phyloP scores from a whole-genome alignment of 2,888 invertebrate species.

The Archaeoteleia sp. region DNA sequence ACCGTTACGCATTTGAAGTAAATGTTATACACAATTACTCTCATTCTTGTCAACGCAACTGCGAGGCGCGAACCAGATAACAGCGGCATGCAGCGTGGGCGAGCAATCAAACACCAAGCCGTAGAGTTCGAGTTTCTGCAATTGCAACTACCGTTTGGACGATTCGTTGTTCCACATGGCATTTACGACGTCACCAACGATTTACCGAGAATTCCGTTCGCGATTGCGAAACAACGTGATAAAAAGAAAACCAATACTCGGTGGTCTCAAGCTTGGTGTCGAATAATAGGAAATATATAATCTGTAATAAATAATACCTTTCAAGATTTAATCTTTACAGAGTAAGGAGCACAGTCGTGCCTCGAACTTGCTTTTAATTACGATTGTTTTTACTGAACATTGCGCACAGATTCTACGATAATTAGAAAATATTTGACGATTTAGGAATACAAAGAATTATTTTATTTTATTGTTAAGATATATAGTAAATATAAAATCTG shows the following conservation, averaged over 20 bases:
- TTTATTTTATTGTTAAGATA: no score
- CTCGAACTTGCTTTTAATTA: no score
- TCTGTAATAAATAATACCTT: slow-evolving; percentile 11
- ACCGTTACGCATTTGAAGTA: no score
- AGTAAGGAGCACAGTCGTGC: neutral
- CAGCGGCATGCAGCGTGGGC: slow-evolving; percentile 65
- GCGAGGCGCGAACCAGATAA: slow-evolving; percentile 58
- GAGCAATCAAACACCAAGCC: slow-evolving; percentile 61
- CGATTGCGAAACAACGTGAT: slow-evolving; percentile 33
- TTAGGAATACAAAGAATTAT: no score
- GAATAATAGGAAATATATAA: slow-evolving; percentile 32
- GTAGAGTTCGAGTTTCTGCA: slow-evolving; percentile 64
- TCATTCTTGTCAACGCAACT: slow-evolving; percentile 45
- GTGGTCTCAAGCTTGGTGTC: slow-evolving; percentile 15
- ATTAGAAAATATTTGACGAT: no score
- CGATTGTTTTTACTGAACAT: no score
- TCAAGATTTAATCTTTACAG: slow-evolving; percentile 28
- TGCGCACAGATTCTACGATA: no score
- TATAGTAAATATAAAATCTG: no score
- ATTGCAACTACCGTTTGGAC: slow-evolving; percentile 59
- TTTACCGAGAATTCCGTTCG: slow-evolving; percentile 40
- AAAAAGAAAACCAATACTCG: slow-evolving; percentile 24
- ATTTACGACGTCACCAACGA: slow-evolving; percentile 45
- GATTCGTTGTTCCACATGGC: slow-evolving; percentile 41
- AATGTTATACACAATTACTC: slow-evolving; percentile 57